Evolutionary conservation across 2,113 vertebrate genomes (phyloP).

Genomic region (Neotoma lepida): DNA sequence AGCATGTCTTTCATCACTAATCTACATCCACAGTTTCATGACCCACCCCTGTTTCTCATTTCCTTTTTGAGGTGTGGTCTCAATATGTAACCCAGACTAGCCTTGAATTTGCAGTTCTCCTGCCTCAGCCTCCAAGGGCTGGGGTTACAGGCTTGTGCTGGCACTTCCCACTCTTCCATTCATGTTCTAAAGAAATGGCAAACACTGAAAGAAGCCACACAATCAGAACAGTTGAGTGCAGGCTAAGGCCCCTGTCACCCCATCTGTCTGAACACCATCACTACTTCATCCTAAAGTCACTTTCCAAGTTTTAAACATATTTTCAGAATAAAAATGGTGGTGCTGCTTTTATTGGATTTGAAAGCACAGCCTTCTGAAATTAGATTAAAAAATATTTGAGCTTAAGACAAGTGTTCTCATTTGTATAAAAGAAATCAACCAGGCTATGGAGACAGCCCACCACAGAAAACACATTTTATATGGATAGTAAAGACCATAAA

Average conservation of each 20-base stretch:
- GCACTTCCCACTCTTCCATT: not conserved
- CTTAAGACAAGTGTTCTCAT: not conserved
- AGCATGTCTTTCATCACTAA: not conserved
- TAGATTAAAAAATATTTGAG: slow-evolving; percentile 17
- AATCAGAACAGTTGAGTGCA: not conserved
- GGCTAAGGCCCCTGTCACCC: not conserved
- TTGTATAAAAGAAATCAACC: not conserved
- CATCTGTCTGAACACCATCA: not conserved
- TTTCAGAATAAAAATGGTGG: not conserved
- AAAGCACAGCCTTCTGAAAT: slow-evolving; percentile 12
- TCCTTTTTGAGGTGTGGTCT: not conserved
- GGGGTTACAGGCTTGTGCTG: not conserved
- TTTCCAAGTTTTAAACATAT: not conserved
- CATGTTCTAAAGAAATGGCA: not conserved
- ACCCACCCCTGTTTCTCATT: not conserved
- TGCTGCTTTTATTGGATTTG: not conserved
- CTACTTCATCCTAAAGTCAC: not conserved
- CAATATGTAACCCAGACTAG: not conserved
- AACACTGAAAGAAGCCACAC: not conserved
- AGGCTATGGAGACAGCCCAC: not conserved
- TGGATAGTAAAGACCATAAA: not conserved
- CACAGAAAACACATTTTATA: not conserved
- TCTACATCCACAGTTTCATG: too few species aligned
- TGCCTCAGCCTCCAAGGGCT: not conserved
- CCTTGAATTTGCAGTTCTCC: not conserved